phyloP scores from a whole-genome alignment of 1,140 invertebrate species.

The Drosophila lacteicornis region DNA sequence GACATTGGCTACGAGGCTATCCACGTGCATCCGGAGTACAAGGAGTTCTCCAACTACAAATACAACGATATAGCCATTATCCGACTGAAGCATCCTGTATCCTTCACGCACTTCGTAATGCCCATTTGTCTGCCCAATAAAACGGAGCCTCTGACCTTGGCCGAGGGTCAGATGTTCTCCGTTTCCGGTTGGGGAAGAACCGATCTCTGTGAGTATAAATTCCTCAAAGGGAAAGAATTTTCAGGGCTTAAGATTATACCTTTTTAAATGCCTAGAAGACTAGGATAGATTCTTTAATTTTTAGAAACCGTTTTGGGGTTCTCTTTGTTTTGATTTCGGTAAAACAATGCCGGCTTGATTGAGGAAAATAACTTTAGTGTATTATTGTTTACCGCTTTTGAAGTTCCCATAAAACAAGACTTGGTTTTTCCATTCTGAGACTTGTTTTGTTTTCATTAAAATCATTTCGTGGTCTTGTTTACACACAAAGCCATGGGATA shows the following conservation, averaged over 20 bases:
- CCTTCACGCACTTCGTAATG: slow-evolving; percentile 89
- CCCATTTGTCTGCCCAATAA: slow-evolving; percentile 91
- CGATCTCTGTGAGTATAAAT: slow-evolving; percentile 85
- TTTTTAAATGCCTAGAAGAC: no score
- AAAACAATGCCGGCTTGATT: slow-evolving; percentile 6
- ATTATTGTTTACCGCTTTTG: slow-evolving; percentile 1
- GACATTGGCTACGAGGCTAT: slow-evolving; percentile 83
- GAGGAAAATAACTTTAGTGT: not conserved
- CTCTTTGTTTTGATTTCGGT: not conserved
- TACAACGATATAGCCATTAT: slow-evolving; percentile 91
- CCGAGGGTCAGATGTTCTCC: slow-evolving; percentile 86
- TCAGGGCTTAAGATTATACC: no score
- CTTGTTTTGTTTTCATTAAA: not conserved
- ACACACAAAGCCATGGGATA: not conserved
- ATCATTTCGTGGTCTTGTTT: slow-evolving; percentile 10
- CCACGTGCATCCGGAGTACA: slow-evolving; percentile 84
- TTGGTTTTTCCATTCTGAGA: not conserved
- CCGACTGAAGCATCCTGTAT: slow-evolving; percentile 90
- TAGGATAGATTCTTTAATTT: no score
- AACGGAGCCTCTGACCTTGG: slow-evolving; percentile 83
- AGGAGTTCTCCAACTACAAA: slow-evolving; percentile 69
- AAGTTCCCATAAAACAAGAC: slow-evolving; percentile 8
- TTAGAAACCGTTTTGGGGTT: no score
- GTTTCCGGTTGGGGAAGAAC: slow-evolving; percentile 94
- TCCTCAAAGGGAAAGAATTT: no score